Conservation (phyloP, 1,140 invertebrate genomes). For the Lasioglossum albipes region DNA sequence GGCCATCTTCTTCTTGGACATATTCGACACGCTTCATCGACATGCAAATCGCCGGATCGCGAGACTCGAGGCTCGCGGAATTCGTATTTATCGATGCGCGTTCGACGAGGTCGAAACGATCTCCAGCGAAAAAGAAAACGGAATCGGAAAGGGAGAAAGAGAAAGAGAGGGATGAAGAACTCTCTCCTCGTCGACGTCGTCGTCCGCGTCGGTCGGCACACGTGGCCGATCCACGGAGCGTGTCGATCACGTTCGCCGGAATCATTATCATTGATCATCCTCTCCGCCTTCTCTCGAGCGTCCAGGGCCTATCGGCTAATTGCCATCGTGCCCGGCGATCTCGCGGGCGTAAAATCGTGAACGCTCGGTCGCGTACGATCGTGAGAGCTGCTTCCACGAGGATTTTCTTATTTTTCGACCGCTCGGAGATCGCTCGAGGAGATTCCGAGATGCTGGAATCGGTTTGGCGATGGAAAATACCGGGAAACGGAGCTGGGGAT, state of each 20-base stretch:
- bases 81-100: constrained; percentile 25
- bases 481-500: neutral
- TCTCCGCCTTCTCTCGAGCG: constrained; percentile 57
- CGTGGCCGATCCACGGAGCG: constrained; percentile 66
- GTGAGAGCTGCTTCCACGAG: constrained; percentile 11
- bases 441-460: constrained; percentile 10
- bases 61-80: constrained; percentile 12
- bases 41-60: constrained; percentile 29
- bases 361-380: constrained; percentile 37
- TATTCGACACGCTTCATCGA: constrained; percentile 20
- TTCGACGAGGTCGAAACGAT: constrained; percentile 23
- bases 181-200: constrained; percentile 29
- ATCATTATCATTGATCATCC: constrained; percentile 74
- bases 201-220: constrained; percentile 54
- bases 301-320: constrained; percentile 67
- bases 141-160: neutral
- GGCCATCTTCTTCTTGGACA: constrained; percentile 12
- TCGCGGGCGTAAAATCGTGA: constrained; percentile 56
- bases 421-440: neutral
- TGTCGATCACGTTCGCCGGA: constrained; percentile 71
- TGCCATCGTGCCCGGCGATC: constrained; percentile 63
- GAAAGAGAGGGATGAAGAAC: neutral
- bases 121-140: neutral
- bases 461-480: neutral
- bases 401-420: neutral